Conservation (phyloP, 2,113 vertebrate species). For the Neotragus pygmaeus region DNA sequence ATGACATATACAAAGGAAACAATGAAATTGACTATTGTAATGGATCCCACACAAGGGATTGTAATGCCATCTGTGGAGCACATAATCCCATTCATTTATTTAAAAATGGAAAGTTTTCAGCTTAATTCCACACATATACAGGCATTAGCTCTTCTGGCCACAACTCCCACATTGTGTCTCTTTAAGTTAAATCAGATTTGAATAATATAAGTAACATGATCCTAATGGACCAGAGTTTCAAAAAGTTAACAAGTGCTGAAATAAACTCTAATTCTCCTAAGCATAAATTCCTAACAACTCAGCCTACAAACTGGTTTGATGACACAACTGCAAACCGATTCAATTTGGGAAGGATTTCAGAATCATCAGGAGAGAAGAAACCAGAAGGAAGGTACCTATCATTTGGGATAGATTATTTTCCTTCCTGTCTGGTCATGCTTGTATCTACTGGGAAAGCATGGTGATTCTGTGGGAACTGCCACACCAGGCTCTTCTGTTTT, state of each 20-base stretch:
- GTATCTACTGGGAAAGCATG: not conserved
- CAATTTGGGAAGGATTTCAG: not conserved
- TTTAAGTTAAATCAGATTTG: constrained; percentile 42
- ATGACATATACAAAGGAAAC: not conserved
- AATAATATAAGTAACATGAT: constrained; percentile 38
- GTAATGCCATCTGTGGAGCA: constrained; percentile 34
- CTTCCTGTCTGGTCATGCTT: not conserved
- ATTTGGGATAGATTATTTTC: not conserved
- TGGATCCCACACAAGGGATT: constrained; percentile 36
- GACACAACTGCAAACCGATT: not conserved
- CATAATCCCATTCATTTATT: constrained; percentile 69
- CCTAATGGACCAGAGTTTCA: constrained; percentile 23
- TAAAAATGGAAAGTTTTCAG: constrained; percentile 50
- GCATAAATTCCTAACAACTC: not conserved
- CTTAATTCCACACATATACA: constrained; percentile 55
- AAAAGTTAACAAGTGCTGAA: not conserved
- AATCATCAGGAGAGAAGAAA: not conserved
- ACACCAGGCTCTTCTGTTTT: constrained; percentile 23
- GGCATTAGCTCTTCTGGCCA: constrained; percentile 59
- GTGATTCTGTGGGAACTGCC: not conserved
- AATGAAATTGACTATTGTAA: constrained; percentile 41
- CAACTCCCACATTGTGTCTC: constrained; percentile 14
- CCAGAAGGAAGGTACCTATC: not conserved
- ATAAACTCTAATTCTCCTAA: constrained; percentile 10
- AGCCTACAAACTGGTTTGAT: not conserved